Evolutionary conservation across 2,888 invertebrate genomes (phyloP).

Genomic region (Anthrax anthrax): DNA sequence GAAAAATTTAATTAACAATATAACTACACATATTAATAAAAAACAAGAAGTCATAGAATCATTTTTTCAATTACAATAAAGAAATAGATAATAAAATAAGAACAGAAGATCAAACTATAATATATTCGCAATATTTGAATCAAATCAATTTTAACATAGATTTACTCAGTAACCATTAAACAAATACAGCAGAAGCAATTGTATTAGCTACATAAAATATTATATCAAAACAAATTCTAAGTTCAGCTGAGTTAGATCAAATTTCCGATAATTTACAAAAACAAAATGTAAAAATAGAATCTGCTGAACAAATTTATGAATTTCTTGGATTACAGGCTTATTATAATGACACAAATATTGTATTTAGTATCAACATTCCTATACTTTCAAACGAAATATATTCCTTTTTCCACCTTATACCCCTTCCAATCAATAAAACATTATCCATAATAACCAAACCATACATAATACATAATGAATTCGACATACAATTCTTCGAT

Average conservation of each 20-base stretch:
- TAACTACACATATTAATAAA: neutral
- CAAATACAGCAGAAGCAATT: neutral
- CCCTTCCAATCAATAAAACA: too few species aligned
- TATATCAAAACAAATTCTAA: conserved; percentile 1
- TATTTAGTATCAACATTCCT: neutral
- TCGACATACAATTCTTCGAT: neutral
- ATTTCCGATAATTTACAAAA: too few species aligned
- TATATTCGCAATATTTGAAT: neutral
- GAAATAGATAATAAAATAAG: neutral
- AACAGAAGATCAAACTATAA: neutral
- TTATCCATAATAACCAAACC: too few species aligned
- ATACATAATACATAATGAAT: too few species aligned
- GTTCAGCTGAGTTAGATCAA: neutral
- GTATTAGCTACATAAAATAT: neutral
- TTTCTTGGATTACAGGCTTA: too few species aligned
- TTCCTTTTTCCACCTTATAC: too few species aligned
- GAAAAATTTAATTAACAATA: too few species aligned
- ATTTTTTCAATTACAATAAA: neutral
- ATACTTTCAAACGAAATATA: neutral
- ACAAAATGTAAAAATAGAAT: too few species aligned
- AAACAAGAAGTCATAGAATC: neutral
- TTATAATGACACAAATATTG: too few species aligned
- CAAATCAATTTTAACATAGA: neutral
- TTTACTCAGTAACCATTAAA: neutral
- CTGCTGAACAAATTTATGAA: too few species aligned